A percentile compares a stretch with the other conserved stretches of the same genome.
Evolutionary conservation across 2,888 invertebrate genomes (phyloP).

Genomic region (Conomelus anceps): DNA sequence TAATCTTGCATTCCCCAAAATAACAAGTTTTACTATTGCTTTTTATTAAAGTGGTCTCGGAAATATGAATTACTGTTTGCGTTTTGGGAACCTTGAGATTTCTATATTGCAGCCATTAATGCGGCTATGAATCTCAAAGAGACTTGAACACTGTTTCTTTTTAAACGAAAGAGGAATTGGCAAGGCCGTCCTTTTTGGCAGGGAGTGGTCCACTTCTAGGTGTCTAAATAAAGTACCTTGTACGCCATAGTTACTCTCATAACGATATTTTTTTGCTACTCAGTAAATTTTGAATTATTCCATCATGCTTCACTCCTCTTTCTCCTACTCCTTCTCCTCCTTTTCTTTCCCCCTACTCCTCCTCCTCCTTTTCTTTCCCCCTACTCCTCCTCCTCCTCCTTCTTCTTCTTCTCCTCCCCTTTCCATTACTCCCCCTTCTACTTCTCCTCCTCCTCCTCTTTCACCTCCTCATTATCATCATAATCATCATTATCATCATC

Average conservation of each 20-base stretch:
- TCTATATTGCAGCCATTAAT: not conserved
- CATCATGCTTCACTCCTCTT: not conserved
- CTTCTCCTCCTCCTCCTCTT: not conserved
- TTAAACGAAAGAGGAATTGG: not conserved
- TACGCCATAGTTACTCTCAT: not conserved
- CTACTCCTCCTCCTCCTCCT: not conserved
- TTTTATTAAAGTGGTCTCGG: not conserved
- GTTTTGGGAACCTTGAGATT: not conserved
- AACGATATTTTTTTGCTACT: not conserved
- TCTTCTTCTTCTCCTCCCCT: not conserved
- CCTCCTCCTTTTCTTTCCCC: not conserved
- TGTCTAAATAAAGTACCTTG: not conserved
- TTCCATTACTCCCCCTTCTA: not conserved
- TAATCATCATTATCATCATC: not conserved
- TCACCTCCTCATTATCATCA: not conserved
- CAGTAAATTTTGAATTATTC: not conserved
- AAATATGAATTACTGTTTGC: not conserved
- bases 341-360: not conserved
- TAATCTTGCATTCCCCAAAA: not conserved
- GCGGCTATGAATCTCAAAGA: not conserved
- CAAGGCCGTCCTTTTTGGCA: not conserved
- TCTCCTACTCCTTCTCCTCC: not conserved
- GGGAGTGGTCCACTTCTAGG: not conserved
- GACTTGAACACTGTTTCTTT: not conserved
- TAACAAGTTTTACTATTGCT: not conserved